Evolutionary conservation across 2,797 vertebrate species (phyloP).

Genomic region (Phataginus tricuspis): DNA sequence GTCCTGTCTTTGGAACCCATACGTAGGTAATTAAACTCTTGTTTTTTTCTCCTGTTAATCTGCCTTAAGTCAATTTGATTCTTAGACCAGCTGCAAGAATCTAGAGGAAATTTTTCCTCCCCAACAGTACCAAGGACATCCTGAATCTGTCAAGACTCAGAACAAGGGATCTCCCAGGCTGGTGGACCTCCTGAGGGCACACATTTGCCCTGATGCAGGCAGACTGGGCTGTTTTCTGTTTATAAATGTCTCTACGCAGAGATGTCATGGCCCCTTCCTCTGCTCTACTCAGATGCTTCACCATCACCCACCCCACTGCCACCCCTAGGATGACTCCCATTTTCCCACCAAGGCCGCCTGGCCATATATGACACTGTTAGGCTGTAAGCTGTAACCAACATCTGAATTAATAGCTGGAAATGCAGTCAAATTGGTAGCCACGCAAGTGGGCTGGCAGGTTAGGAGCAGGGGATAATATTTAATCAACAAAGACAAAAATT

Average conservation of each 20-base stretch:
- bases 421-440: background rate
- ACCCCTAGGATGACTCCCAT: background rate
- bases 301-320: background rate
- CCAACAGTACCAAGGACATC: background rate
- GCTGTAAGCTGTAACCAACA: background rate
- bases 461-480: background rate
- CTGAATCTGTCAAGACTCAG: background rate
- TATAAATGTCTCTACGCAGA: conserved; percentile 3
- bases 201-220: background rate
- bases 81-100: too few relatives aligned
- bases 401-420: background rate
- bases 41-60: too few relatives aligned
- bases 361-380: background rate
- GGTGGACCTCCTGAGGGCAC: background rate
- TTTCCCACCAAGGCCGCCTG: background rate
- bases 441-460: background rate
- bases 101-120: too few relatives aligned
- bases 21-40: too few relatives aligned
- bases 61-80: too few relatives aligned
- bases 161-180: background rate
- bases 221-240: background rate
- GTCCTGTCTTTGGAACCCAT: too few relatives aligned
- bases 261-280: background rate
- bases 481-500: background rate
- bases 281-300: background rate